Evolutionary conservation across 2,888 invertebrate genomes (phyloP).

Genomic region (Taenaris catops): DNA sequence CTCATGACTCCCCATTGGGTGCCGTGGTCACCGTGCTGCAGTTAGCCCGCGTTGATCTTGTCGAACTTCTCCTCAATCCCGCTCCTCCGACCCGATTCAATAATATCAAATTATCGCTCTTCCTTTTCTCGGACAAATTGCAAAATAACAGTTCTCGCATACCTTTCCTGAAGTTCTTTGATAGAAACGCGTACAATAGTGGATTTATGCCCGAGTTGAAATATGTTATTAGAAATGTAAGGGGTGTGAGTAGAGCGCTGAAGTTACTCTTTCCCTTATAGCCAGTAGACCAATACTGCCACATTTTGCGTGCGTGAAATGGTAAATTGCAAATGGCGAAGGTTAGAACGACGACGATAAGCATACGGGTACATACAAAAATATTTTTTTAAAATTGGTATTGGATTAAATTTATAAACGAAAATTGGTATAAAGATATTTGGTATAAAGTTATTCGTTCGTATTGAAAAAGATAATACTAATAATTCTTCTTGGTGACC

Average conservation of each 20-base stretch:
- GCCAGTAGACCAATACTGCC: slow-evolving; percentile 89
- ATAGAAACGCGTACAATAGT: slow-evolving; percentile 92
- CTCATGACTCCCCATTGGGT: slow-evolving; percentile 73
- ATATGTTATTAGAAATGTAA: slow-evolving; percentile 92
- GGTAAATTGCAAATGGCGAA: slow-evolving; percentile 95
- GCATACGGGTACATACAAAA: no score
- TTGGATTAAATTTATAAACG: no score
- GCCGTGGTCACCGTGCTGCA: slow-evolving; percentile 77
- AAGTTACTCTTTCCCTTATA: slow-evolving; percentile 87
- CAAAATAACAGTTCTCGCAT: slow-evolving; percentile 90
- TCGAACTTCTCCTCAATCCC: slow-evolving; percentile 65
- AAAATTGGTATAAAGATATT: no score
- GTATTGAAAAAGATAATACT: no score
- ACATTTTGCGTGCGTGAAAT: slow-evolving; percentile 92
- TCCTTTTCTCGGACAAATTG: slow-evolving; percentile 56
- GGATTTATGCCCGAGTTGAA: slow-evolving; percentile 96
- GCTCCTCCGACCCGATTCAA: slow-evolving; percentile 64
- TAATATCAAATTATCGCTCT: slow-evolving; percentile 61
- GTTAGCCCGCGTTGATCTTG: slow-evolving; percentile 74
- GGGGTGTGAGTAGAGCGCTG: slow-evolving; percentile 88
- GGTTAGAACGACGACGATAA: slow-evolving; percentile 92
- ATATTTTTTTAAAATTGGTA: no score
- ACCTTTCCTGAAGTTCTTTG: slow-evolving; percentile 89
- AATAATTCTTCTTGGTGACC: no score
- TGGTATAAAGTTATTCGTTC: no score